phyloP scores from a whole-genome alignment of 2,888 invertebrate species.

The Thereva nobilitata region DNA sequence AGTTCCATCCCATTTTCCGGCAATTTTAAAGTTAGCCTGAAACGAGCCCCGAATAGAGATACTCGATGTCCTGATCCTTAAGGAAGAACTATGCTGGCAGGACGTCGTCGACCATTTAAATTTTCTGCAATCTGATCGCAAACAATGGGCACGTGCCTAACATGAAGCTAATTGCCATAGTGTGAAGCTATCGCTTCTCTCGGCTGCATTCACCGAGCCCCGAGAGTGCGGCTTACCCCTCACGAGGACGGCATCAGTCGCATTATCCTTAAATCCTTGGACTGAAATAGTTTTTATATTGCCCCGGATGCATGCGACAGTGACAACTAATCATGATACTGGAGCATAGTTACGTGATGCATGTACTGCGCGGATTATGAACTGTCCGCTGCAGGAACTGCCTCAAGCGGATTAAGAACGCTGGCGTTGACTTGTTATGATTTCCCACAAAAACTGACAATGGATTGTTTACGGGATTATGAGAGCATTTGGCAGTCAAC shows the following conservation, averaged over 20 bases:
- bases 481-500: conserved; percentile 21
- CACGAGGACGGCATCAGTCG: conserved; percentile 16
- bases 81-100: conserved; percentile 40
- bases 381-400: conserved; percentile 27
- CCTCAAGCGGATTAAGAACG: conserved; percentile 7
- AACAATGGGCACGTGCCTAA: conserved; percentile 48
- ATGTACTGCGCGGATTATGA: conserved; percentile 38
- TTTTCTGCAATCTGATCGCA: conserved; percentile 47
- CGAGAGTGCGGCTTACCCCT: conserved; percentile 11
- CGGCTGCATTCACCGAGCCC: conserved; percentile 9
- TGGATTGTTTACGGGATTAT: conserved; percentile 36
- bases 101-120: conserved; percentile 46
- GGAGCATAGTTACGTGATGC: conserved; percentile 32
- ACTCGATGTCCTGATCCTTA: conserved; percentile 35
- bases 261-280: conserved; percentile 33
- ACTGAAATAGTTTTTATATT: conserved; percentile 9
- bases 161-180: conserved; percentile 47
- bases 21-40: conserved; percentile 40
- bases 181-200: conserved; percentile 39
- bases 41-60: conserved; percentile 16
- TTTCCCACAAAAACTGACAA: conserved; percentile 31
- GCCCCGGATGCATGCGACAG: background rate
- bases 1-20: conserved; percentile 40
- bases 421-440: conserved; percentile 16
- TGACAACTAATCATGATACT: conserved; percentile 31